Evolutionary conservation across 2,797 vertebrate species (phyloP).

Genomic region (Paramormyrops hopkinsi): DNA sequence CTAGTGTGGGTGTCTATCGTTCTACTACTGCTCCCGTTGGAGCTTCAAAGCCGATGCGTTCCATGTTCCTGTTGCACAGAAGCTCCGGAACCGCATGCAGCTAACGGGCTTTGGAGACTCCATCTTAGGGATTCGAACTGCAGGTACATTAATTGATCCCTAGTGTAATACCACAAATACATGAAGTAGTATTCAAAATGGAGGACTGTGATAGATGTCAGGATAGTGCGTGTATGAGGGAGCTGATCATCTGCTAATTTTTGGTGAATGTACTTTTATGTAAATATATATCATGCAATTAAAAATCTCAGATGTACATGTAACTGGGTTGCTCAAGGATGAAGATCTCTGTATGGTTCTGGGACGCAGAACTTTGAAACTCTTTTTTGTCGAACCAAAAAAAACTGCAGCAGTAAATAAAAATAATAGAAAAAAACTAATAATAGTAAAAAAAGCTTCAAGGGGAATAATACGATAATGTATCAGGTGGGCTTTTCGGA

Average conservation of each 20-base stretch:
- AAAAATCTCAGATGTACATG: not conserved
- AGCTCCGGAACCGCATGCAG: not conserved
- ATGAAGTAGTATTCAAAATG: not conserved
- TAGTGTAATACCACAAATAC: not conserved
- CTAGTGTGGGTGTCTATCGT: not conserved
- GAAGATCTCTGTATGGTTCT: not conserved
- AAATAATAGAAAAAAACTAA: not conserved
- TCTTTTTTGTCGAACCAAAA: not conserved
- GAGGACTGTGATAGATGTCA: not conserved
- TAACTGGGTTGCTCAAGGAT: not conserved
- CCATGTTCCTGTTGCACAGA: not conserved
- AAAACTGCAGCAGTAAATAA: not conserved
- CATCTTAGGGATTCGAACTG: not conserved
- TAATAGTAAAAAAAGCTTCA: not conserved
- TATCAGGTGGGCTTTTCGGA: not conserved
- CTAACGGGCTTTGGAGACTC: not conserved
- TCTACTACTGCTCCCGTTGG: not conserved
- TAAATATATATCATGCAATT: not conserved
- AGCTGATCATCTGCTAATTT: not conserved
- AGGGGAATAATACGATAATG: not conserved
- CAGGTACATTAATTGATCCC: conserved; percentile 9
- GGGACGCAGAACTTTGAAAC: not conserved
- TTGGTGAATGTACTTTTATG: not conserved
- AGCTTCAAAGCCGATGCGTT: not conserved
- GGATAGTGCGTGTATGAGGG: not conserved